Evolutionary conservation across 2,797 vertebrate genomes (phyloP), one percentile per base, ranked within the genome.

Genomic region (Falco naumanni): DNA sequence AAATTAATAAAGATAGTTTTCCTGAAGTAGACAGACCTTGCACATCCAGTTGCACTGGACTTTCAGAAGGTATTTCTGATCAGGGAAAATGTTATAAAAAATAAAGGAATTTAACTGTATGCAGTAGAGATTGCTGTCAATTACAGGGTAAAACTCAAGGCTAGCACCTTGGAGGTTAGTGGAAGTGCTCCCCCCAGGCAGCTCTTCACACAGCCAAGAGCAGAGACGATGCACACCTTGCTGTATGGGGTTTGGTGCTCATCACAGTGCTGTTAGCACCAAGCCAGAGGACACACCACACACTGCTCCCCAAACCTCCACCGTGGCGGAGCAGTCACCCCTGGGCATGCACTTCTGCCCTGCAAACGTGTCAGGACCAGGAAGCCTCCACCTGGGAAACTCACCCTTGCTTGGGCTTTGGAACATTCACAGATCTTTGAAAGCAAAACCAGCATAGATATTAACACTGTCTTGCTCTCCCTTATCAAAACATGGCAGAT

Each of bases 161-260:
- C 0, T 39, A 18, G 3, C 11, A 39, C 1, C 31, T 48, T 53
- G 12, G 13, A 61, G 13, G 10, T 29, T 56, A 56, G n/a, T 11
- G 31, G n/a, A 77, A 85, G 14, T 26, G 6, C 1, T 72, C 26
- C 17, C 39, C 1, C 17, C 33, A 22, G 22, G 4, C 17, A 17
- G 4, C 11, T 51, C 28, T 41, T 76, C 6, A 10, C 1, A 3
- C 6, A 72, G 41, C 5, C 13, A 18, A 48, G 43, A 51, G 15
- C 12, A 65, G 10, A 75, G 13, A 47, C 4, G 47, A 15, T 1
- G 2, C 14, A 29, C 0, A 0, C 2, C 0, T 18, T 47, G 9
- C 51, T 70, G 11, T 43, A 43, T n/a, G 43, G n/a, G n/a, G 20
- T 14, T 33, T 59, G 16, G 1, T 5, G 66, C 86, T 69, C 1